Evolutionary conservation across 2,888 invertebrate genomes (phyloP).

Genomic region (Drosophila austrosaltans): DNA sequence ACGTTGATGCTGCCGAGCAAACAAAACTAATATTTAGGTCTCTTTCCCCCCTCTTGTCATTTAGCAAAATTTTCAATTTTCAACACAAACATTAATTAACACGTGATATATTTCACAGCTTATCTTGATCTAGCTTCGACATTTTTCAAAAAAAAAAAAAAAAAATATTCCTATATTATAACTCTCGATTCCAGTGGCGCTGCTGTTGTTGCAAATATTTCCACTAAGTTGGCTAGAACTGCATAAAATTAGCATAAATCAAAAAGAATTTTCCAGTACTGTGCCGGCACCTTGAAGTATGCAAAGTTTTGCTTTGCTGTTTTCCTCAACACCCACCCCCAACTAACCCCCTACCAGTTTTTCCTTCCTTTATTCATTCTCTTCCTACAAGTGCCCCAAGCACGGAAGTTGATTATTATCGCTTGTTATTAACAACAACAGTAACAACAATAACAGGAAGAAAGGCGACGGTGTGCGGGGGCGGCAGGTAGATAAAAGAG

Average conservation of each 20-base stretch:
- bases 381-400: conserved; percentile 53
- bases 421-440: conserved; percentile 78
- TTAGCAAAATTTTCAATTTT: conserved; percentile 63
- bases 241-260: conserved; percentile 74
- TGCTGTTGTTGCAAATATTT: not conserved
- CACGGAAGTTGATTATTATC: conserved; percentile 81
- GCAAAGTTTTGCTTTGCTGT: conserved; percentile 54
- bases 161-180: conserved; percentile 35
- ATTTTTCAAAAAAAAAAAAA: conserved; percentile 49
- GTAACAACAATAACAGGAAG: conserved; percentile 36
- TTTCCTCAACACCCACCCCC: not conserved
- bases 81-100: conserved; percentile 71
- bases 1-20: conserved; percentile 38
- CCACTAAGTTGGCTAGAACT: conserved; percentile 22
- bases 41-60: not conserved
- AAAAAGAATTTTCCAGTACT: conserved; percentile 41
- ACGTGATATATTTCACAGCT: conserved; percentile 68
- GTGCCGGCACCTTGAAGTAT: conserved; percentile 58
- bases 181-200: not conserved
- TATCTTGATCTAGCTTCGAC: conserved; percentile 67
- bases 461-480: not conserved
- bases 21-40: conserved; percentile 11
- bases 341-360: not conserved
- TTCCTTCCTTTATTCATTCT: not conserved
- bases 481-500: not conserved